A percentile compares a stretch with the other conserved stretches of the same genome.
Evolutionary conservation across 2,113 vertebrate species (phyloP).

Genomic region (Girardinichthys multiradiatus): DNA sequence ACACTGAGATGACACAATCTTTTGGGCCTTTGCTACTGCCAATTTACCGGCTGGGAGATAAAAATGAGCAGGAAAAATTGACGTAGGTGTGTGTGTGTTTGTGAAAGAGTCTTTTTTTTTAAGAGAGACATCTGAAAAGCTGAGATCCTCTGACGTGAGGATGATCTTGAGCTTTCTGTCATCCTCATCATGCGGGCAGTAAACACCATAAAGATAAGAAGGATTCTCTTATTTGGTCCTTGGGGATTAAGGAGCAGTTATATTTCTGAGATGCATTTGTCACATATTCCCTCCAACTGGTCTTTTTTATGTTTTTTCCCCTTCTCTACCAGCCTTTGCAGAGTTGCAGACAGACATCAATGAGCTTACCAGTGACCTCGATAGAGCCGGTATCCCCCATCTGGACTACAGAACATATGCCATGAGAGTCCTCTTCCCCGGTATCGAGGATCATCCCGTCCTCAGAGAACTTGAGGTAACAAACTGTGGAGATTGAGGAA

Average conservation of each 20-base stretch:
- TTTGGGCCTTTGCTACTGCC: slow-evolving; percentile 53
- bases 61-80: slow-evolving; percentile 41
- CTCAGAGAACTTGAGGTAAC: slow-evolving; percentile 95
- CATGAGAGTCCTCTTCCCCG: slow-evolving; percentile 97
- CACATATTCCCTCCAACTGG: slow-evolving; percentile 21
- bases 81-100: slow-evolving; percentile 21
- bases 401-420: slow-evolving; percentile 97
- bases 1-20: slow-evolving; percentile 72
- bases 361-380: slow-evolving; percentile 96
- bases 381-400: slow-evolving; percentile 95
- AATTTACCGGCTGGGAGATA: slow-evolving; percentile 69
- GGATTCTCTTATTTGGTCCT: slow-evolving; percentile 33
- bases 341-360: slow-evolving; percentile 99
- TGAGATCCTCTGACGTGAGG: slow-evolving; percentile 60
- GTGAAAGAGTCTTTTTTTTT: slow-evolving; percentile 18
- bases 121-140: slow-evolving; percentile 43
- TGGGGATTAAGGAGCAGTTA: slow-evolving; percentile 42
- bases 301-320: slow-evolving; percentile 7
- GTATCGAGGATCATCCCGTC: slow-evolving; percentile 97
- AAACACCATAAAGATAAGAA: slow-evolving; percentile 59
- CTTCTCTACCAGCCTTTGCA: slow-evolving; percentile 86
- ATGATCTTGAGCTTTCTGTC: slow-evolving; percentile 61
- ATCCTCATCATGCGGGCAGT: slow-evolving; percentile 41
- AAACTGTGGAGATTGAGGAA: not conserved
- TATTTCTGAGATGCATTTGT: slow-evolving; percentile 39